These are phyloP conservation scores for Tolmerus cingulatus DNA, from an alignment of 2,888 invertebrate species.

Conservation along the genomic window DNA sequence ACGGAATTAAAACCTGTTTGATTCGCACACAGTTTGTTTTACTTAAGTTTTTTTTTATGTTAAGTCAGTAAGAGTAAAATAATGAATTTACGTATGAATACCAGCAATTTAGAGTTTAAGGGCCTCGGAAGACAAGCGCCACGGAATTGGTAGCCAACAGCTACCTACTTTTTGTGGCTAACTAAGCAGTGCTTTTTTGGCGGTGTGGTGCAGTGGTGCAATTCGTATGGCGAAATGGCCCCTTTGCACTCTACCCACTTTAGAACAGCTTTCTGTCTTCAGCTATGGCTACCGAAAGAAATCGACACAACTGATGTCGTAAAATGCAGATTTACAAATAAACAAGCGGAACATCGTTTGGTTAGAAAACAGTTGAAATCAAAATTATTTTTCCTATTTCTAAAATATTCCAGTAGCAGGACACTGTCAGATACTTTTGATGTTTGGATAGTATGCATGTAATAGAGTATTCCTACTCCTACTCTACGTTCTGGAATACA, in stretches of 20 bases:
- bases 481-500: too few species aligned
- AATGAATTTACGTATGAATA: neutral
- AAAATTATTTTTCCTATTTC: too few species aligned
- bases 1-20: neutral
- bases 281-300: neutral
- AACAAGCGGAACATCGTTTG: neutral
- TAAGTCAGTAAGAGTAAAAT: neutral
- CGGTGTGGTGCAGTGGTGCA: neutral
- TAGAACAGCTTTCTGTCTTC: neutral
- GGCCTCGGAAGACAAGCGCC: neutral
- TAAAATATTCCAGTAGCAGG: too few species aligned
- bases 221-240: neutral
- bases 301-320: neutral
- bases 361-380: too few species aligned
- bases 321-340: neutral
- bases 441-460: too few species aligned
- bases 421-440: too few species aligned
- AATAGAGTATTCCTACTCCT: too few species aligned
- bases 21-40: neutral
- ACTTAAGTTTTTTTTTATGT: neutral
- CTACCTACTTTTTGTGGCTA: neutral
- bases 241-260: neutral
- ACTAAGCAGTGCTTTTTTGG: neutral
- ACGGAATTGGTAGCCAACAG: neutral
- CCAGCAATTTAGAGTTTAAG: neutral